Base-by-base conservation (phyloP, 2,113 vertebrate species). In the Carassius gibelio region DNA sequence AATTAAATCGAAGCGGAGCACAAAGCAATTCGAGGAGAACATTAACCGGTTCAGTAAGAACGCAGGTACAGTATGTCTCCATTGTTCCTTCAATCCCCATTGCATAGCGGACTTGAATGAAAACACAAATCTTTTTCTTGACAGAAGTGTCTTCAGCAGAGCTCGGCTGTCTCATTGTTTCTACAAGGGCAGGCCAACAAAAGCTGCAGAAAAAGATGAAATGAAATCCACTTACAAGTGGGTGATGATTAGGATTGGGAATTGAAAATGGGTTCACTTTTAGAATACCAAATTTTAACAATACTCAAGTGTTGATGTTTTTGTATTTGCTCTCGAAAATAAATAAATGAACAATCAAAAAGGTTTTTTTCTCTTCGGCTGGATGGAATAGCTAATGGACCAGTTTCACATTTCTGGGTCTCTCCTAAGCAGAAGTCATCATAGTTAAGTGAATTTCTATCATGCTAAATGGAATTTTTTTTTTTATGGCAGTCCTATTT, bases 21-120 rank as follows among this genome's bases (percentile, higher is more conserved):
- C n/a, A 30, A 48, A 50, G 78, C 36, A 30, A 81, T 81, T 30
- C 3, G 42, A 50, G 38, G 17, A 34, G 13, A 66, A 66, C 48
- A 82, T 69, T 69, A 69, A 82, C 62, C 4, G 48, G 15, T 82
- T 81, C n/a, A 81, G 64, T 48, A 64, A 26, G 78, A 42, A 10
- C 38, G 21, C n/a, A 26, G 59, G 15, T 38, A 62, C 30, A 30
- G 30, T 36, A 64, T 30, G 42, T 48, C 38, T 64, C 4, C 8
- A 81, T 48, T 80, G 77, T 80, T 42, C 59, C 14, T 64, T 15
- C 23, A 8, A n/a, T 17, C 36, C 23, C 19, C 8, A 6, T 14
- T n/a, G 57, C 21, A n/a, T 15, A n/a, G 42, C 76, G 23, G 76
- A 61, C 57, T 61, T 42, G 11, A 62, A 42, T 14, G 55, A 79